Conservation (phyloP, 2,113 vertebrate genomes). For the Xyrauchen texanus region DNA sequence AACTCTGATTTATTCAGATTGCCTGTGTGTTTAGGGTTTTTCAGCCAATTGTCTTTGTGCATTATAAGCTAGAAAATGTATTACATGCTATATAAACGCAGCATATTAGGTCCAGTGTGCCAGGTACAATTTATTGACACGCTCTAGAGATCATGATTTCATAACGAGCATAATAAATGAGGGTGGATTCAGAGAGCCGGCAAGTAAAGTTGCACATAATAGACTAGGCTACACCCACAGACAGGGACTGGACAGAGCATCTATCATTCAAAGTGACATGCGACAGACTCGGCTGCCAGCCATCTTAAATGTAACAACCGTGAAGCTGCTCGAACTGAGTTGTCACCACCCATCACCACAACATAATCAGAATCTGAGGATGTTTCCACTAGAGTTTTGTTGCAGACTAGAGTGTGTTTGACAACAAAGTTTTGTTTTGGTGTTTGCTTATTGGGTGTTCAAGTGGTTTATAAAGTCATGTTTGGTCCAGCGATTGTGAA, state of each 20-base stretch:
- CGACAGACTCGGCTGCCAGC: slow-evolving; percentile 51
- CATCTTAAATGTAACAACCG: slow-evolving; percentile 56
- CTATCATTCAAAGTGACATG: slow-evolving; percentile 64
- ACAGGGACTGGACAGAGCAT: slow-evolving; percentile 35
- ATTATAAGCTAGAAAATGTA: neutral
- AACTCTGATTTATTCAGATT: neutral
- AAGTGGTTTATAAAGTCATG: too few species aligned
- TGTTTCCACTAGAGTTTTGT: slow-evolving; percentile 27
- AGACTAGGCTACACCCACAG: neutral
- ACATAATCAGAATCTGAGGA: slow-evolving; percentile 60
- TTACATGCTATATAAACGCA: neutral
- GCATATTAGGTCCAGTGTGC: neutral
- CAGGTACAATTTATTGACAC: neutral
- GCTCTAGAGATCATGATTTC: neutral
- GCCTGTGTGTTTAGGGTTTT: neutral
- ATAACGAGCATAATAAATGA: slow-evolving; percentile 32
- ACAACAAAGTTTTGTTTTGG: neutral
- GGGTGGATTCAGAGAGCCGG: neutral
- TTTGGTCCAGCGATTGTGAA: too few species aligned
- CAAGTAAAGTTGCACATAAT: slow-evolving; percentile 20
- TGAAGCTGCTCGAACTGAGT: slow-evolving; percentile 43
- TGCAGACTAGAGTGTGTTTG: neutral
- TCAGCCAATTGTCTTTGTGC: neutral
- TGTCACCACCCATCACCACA: slow-evolving; percentile 59
- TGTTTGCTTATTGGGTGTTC: too few species aligned